A percentile compares a stretch with the other conserved stretches of the same genome.
Conservation (phyloP, 2,113 vertebrate genomes). For the Micromys minutus region DNA sequence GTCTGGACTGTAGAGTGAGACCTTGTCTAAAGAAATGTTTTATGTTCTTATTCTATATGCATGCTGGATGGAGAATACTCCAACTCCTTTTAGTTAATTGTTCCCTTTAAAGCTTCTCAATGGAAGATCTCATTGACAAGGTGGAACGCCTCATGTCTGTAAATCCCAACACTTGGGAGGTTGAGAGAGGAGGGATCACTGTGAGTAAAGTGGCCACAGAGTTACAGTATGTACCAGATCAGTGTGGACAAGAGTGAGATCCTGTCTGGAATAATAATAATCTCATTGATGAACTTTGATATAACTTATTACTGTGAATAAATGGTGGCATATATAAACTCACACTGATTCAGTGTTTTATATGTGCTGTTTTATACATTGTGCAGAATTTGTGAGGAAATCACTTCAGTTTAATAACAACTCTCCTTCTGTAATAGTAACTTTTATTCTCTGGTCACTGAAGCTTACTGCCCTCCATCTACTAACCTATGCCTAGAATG, state of each 20-base stretch:
- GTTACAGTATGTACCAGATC: neutral
- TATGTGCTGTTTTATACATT: neutral
- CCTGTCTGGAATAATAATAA: neutral
- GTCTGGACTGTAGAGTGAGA: neutral
- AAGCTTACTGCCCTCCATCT: too few relatives aligned
- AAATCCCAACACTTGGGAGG: neutral
- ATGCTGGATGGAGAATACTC: neutral
- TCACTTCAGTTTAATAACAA: neutral
- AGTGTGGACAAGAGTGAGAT: neutral
- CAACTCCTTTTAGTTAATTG: neutral
- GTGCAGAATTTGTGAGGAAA: neutral
- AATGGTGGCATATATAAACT: neutral
- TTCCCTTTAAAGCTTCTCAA: conserved; percentile 4
- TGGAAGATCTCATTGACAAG: neutral
- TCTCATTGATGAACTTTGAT: neutral
- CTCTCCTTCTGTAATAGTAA: neutral
- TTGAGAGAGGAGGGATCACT: neutral
- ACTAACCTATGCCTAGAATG: too few relatives aligned
- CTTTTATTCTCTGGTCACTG: too few relatives aligned
- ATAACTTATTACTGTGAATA: neutral
- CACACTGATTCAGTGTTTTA: neutral
- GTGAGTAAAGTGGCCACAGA: neutral
- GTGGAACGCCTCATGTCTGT: neutral
- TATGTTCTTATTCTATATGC: neutral
- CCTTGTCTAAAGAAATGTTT: neutral